Base-by-base conservation (phyloP, 2,888 invertebrate genomes). In the Masnerella sp. region DNA sequence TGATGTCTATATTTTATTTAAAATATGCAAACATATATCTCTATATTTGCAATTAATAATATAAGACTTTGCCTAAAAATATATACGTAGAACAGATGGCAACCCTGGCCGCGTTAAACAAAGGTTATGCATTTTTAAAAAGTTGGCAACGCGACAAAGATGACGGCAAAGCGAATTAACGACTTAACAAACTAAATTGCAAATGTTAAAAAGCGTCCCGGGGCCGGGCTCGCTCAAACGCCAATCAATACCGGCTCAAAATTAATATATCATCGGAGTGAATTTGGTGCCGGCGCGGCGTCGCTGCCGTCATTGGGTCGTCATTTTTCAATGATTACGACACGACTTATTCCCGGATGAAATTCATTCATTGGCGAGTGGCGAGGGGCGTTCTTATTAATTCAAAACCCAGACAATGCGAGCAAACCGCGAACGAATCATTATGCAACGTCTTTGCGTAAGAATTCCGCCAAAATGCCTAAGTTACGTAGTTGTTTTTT, bases 41-140 rank as follows among this genome's bases (percentile, higher is more conserved):
- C n/a, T n/a, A n/a, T n/a, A n/a, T n/a, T n/a, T n/a, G n/a, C n/a
- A n/a, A n/a, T n/a, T n/a, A n/a, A n/a, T n/a, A n/a, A n/a, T n/a
- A n/a, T n/a, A n/a, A n/a, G n/a, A n/a, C n/a, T n/a, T n/a, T n/a
- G n/a, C n/a, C n/a, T n/a, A n/a, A n/a, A n/a, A n/a, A n/a, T n/a
- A n/a, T n/a, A n/a, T n/a, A n/a, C n/a, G n/a, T n/a, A n/a, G n/a
- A n/a, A n/a, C n/a, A n/a, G n/a, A n/a, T n/a, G n/a, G n/a, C n/a
- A n/a, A n/a, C n/a, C n/a, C n/a, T n/a, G n/a, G n/a, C 42, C 25
- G 58, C 32, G 14, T 43, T 34, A 43, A 58, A 58, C 32, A 43
- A 58, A 34, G 43, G 34, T 56, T 56, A 56, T 58, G 58, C 58
- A 47, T 45, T 59, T 59, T 59, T 47, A 18, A 45, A 45, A 59